Percentiles rank a stretch among this genome's conserved stretches.
These are phyloP conservation scores for Salvelinus fontinalis DNA, from an alignment of 2,113 vertebrate genomes.

Conservation along the genomic window DNA sequence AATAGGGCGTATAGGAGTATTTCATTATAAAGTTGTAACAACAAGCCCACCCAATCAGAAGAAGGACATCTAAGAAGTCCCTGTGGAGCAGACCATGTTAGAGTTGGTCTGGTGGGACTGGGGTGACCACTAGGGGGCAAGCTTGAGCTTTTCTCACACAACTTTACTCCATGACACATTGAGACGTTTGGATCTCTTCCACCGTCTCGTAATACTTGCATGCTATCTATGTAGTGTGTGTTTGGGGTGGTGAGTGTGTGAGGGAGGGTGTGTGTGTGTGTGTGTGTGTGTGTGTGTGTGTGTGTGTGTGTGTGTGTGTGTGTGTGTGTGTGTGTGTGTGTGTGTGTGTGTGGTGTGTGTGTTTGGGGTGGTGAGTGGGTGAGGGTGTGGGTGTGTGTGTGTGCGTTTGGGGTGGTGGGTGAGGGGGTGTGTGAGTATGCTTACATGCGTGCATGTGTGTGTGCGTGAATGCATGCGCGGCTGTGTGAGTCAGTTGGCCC, in stretches of 20 bases:
- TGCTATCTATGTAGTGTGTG: constrained; percentile 2
- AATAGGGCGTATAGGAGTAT: background rate
- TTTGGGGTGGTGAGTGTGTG: background rate
- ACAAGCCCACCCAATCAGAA: background rate
- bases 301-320: background rate
- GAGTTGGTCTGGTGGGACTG: constrained; percentile 39
- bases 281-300: background rate
- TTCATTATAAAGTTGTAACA: background rate
- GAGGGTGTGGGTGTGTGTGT: background rate
- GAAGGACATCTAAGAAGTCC: background rate
- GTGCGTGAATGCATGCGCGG: background rate
- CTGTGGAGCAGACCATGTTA: constrained; percentile 23
- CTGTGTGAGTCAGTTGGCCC: background rate
- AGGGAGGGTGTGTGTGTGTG: background rate
- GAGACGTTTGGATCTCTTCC: constrained; percentile 27
- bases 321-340: constrained; percentile 22
- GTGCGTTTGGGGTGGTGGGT: background rate
- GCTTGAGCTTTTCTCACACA: constrained; percentile 66
- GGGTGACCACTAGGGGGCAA: constrained; percentile 77
- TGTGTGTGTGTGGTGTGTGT: constrained; percentile 29
- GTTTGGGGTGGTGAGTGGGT: constrained; percentile 6
- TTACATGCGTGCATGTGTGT: background rate
- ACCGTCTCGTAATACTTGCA: background rate
- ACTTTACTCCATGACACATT: constrained; percentile 22
- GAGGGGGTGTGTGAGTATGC: background rate